Percentiles rank a stretch among this genome's conserved stretches.
Conservation (phyloP, 2,113 vertebrate genomes). For the Rattus norvegicus region DNA sequence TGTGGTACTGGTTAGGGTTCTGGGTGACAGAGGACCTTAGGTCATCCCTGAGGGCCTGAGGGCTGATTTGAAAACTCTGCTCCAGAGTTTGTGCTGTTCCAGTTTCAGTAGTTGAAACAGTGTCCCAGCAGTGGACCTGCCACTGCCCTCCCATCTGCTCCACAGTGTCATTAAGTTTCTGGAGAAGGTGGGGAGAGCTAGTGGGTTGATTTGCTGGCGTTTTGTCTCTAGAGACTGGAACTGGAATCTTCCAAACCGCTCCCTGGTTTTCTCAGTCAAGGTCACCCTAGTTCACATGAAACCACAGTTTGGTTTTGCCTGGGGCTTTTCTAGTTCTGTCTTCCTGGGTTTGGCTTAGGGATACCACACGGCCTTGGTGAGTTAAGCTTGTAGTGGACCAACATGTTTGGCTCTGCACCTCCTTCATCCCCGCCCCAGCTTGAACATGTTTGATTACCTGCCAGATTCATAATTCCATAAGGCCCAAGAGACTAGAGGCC, state of each 20-base stretch:
- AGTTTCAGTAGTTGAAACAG: neutral
- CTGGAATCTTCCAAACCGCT: constrained; percentile 66
- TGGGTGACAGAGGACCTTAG: neutral
- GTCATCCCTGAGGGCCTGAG: neutral
- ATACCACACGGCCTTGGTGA: neutral
- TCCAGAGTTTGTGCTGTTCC: neutral
- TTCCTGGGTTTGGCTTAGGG: neutral
- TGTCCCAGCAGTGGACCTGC: neutral
- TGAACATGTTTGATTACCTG: neutral
- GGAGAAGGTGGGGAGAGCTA: neutral
- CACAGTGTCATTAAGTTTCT: neutral
- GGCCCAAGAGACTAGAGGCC: neutral
- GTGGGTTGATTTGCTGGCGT: constrained; percentile 49
- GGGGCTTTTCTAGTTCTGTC: constrained; percentile 23
- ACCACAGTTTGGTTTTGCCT: constrained; percentile 62
- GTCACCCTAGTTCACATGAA: constrained; percentile 74
- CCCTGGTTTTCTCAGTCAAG: constrained; percentile 62
- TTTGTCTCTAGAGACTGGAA: constrained; percentile 61
- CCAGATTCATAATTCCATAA: neutral
- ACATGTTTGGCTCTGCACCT: neutral
- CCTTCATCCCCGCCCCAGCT: neutral
- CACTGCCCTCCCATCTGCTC: neutral
- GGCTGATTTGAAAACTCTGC: constrained; percentile 21
- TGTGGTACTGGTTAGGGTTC: neutral
- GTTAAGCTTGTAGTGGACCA: neutral